A percentile compares a stretch with the other conserved stretches of the same genome.
Evolutionary conservation across 1,140 invertebrate species (phyloP).

Genomic region (Piezodorus guildinii): DNA sequence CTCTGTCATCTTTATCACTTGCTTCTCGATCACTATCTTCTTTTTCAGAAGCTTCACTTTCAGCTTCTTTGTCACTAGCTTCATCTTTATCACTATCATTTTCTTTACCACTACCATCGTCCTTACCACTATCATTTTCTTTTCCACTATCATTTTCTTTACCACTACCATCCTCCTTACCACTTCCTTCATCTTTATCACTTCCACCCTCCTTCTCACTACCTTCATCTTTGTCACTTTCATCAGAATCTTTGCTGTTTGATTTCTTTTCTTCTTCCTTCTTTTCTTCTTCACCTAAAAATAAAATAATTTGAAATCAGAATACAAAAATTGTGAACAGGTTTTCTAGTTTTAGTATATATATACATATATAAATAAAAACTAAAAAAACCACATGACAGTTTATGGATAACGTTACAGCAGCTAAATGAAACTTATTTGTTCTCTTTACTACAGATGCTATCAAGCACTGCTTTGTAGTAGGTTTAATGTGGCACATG

Average conservation of each 20-base stretch:
- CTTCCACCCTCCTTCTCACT: background rate
- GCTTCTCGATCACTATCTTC: background rate
- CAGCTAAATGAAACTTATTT: too few species aligned
- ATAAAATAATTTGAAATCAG: background rate
- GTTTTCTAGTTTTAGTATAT: too few species aligned
- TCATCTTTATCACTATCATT: background rate
- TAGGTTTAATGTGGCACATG: too few species aligned
- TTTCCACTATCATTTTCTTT: background rate
- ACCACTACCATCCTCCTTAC: background rate
- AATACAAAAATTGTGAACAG: background rate
- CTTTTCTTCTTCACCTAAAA: slow-evolving; percentile 20
- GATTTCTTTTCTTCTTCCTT: slow-evolving; percentile 18
- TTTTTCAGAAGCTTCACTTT: background rate
- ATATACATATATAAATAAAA: too few species aligned
- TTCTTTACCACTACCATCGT: background rate
- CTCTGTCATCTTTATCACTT: background rate
- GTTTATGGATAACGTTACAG: too few species aligned
- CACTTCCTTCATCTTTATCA: background rate
- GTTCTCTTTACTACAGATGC: too few species aligned
- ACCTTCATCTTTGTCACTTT: slow-evolving; percentile 13
- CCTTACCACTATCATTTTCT: background rate
- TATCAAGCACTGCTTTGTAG: too few species aligned
- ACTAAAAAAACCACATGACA: too few species aligned
- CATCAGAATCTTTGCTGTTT: slow-evolving; percentile 22
- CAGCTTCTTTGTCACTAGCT: background rate